Evolutionary conservation across 2,797 vertebrate species (phyloP), one percentile per base, ranked within the genome.

Genomic region (Coendou prehensilis): DNA sequence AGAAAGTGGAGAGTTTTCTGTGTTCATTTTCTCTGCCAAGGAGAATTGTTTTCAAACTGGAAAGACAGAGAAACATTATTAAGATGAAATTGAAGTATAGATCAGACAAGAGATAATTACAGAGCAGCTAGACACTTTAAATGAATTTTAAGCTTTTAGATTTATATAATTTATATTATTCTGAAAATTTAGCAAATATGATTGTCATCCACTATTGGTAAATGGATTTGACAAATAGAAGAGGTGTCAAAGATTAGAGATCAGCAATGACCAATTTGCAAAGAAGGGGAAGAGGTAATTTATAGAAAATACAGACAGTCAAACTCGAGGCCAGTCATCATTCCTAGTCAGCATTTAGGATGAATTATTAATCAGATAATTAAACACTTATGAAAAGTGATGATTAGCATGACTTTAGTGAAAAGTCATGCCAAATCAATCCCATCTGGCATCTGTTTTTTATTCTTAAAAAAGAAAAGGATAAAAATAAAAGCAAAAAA

Each of bases 291-390:
- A 87, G 79, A 89, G 37, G 37, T 81, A 78, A 86, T 84, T 91
- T 93, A 54, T 87, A 85, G 79, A 87, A 92, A 92, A 71, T 86
- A 61, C 6, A 85, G 30, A 59, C 78, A 54, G 5, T 79, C 83
- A 82, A 85, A 96, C 13, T 75, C 87, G 79, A 50, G 54, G 28
- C 63, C 63, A 30, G 23, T 54, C 22, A 28, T 91, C 79, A 15
- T 9, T 76, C 9, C 47, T 17, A 88, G 41, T 56, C 93, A 73
- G 91, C 37, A 76, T 88, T 15, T 23, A 56, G 67, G 57, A 64
- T 94, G 86, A 95, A 78, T 81, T 79, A 86, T 88, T 92, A 78
- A 67, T 82, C 47, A 57, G 15, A n/a, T 92, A 69, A 94, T 89
- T 87, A 50, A 87, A 50, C 63, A 45, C 6, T 75, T 87, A 64